Evolutionary conservation across 1,140 invertebrate genomes (phyloP).

Genomic region (Heliothis subflexa): DNA sequence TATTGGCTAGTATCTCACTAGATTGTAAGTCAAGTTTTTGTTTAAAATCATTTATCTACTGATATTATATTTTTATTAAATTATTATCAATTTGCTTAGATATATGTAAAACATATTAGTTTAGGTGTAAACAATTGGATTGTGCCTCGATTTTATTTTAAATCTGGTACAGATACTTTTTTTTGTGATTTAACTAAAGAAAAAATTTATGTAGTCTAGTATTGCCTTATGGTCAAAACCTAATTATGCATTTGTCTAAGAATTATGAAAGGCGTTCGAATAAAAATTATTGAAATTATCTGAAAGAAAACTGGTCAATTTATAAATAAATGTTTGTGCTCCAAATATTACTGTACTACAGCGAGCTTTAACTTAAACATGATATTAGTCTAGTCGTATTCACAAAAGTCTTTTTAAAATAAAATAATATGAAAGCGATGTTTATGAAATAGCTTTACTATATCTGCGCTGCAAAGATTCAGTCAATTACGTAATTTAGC

Average conservation of each 20-base stretch:
- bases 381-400: conserved; percentile 37
- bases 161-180: neutral
- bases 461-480: neutral
- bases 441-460: conserved; percentile 30
- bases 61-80: conserved; percentile 10
- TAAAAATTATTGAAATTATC: neutral
- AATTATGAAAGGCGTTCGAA: no score
- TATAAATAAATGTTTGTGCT: neutral
- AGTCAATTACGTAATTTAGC: conserved; percentile 18
- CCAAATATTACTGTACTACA: conserved; percentile 1
- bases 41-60: conserved; percentile 16
- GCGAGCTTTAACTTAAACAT: conserved; percentile 10
- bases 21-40: conserved; percentile 37
- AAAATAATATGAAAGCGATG: neutral
- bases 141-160: conserved; percentile 11
- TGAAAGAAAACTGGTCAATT: conserved; percentile 26
- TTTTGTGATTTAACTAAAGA: neutral
- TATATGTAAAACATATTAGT: conserved; percentile 11
- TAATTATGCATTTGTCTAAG: neutral
- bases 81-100: neutral
- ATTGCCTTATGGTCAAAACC: no score
- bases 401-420: conserved; percentile 6
- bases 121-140: conserved; percentile 33
- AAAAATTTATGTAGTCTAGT: no score
- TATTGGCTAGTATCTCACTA: conserved; percentile 42